These are phyloP conservation scores for Vulpes vulpes DNA, from an alignment of 2,113 vertebrate species.

Conservation along the genomic window DNA sequence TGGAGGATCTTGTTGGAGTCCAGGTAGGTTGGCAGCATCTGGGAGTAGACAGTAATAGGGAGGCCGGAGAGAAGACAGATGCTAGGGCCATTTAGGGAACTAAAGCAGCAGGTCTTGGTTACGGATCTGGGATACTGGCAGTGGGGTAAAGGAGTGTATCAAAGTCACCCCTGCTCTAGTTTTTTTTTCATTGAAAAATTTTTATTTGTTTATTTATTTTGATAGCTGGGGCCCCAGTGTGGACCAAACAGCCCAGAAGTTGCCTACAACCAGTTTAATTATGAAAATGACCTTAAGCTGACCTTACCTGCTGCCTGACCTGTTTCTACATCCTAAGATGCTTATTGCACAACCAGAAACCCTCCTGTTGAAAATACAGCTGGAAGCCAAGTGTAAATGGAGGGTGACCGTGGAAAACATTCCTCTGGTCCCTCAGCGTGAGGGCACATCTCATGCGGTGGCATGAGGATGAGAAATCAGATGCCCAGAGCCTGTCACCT, in stretches of 20 bases:
- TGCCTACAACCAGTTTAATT: slow-evolving; percentile 53
- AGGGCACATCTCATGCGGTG: neutral
- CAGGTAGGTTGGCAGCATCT: neutral
- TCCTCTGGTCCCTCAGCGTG: neutral
- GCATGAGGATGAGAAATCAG: slow-evolving; percentile 71
- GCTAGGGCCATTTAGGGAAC: too few relatives aligned
- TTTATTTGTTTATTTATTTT: neutral
- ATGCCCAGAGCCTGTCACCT: neutral
- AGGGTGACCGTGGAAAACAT: slow-evolving; percentile 22
- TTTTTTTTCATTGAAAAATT: neutral
- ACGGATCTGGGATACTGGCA: too few relatives aligned
- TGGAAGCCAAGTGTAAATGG: slow-evolving; percentile 45
- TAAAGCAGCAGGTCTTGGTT: neutral
- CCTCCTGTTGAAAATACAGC: slow-evolving; percentile 86
- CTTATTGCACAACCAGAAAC: slow-evolving; percentile 85
- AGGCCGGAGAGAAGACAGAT: neutral
- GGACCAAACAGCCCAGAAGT: neutral
- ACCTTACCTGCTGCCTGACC: slow-evolving; percentile 50
- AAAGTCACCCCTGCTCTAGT: neutral
- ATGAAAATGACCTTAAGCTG: slow-evolving; percentile 52
- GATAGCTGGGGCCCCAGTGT: neutral
- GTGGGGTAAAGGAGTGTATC: neutral
- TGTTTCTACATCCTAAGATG: slow-evolving; percentile 66
- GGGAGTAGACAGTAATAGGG: too few relatives aligned
- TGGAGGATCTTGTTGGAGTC: neutral